phyloP scores from a whole-genome alignment of 1,140 invertebrate genomes.

The Antheraea pernyi region DNA sequence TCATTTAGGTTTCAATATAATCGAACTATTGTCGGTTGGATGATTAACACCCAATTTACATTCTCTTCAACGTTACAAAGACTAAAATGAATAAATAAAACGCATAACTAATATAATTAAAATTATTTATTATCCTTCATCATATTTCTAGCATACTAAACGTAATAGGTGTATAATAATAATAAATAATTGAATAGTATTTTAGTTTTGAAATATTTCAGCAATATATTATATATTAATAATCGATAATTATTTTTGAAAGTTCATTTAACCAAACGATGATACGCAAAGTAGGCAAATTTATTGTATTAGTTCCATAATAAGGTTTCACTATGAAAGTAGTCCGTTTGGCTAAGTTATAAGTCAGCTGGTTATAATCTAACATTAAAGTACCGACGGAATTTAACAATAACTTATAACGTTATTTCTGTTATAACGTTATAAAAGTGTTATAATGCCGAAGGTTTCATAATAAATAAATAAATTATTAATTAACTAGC shows the following conservation, averaged over 20 bases:
- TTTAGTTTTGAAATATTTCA: slow-evolving; percentile 77
- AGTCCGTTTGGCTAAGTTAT: slow-evolving; percentile 21
- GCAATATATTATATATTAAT: slow-evolving; percentile 70
- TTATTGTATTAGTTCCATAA: slow-evolving; percentile 74
- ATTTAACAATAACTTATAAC: not conserved
- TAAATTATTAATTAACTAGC: slow-evolving; percentile 48
- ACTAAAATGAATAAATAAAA: slow-evolving; percentile 54
- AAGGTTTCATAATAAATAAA: not conserved
- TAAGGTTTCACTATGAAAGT: slow-evolving; percentile 36
- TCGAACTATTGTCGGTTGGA: no score
- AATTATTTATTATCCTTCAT: slow-evolving; percentile 81
- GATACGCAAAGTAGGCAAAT: slow-evolving; percentile 75
- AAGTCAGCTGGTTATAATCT: slow-evolving; percentile 5
- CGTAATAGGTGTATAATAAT: slow-evolving; percentile 80
- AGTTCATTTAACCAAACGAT: slow-evolving; percentile 66
- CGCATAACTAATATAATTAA: slow-evolving; percentile 78
- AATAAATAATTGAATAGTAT: slow-evolving; percentile 80
- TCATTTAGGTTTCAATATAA: no score
- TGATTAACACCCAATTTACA: no score
- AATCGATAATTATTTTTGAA: slow-evolving; percentile 66
- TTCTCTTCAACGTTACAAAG: not conserved
- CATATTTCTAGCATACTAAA: slow-evolving; percentile 81
- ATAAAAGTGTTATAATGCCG: not conserved
- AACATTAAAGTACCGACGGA: not conserved
- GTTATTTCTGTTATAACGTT: not conserved